phyloP scores from a whole-genome alignment of 2,888 invertebrate species.

The Dynastes tityus region DNA sequence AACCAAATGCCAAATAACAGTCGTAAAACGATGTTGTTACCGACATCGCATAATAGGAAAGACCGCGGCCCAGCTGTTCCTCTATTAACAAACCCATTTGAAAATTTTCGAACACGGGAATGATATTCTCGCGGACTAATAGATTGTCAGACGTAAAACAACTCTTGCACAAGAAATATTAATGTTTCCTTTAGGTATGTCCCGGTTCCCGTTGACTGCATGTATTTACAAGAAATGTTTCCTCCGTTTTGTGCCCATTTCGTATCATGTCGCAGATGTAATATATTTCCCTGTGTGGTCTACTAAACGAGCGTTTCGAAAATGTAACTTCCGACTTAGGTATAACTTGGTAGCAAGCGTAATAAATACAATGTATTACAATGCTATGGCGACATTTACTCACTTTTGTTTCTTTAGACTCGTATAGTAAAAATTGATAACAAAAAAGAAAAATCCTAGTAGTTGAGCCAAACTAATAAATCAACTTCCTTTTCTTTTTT shows the following conservation, averaged over 20 bases:
- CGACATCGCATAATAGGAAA: not conserved
- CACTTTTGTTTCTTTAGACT: too few relatives aligned
- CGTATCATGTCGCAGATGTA: not conserved
- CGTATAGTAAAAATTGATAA: too few relatives aligned
- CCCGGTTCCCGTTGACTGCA: not conserved
- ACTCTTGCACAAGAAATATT: slow-evolving; percentile 17
- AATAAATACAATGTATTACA: too few relatives aligned
- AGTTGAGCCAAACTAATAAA: too few relatives aligned
- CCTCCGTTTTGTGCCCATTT: slow-evolving; percentile 5
- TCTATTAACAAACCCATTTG: slow-evolving; percentile 12
- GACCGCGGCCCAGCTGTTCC: slow-evolving; percentile 15
- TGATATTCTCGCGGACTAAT: slow-evolving; percentile 18
- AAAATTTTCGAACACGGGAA: not conserved
- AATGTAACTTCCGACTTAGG: too few relatives aligned
- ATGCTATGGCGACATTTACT: too few relatives aligned
- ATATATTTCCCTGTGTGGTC: not conserved
- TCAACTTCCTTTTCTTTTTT: too few relatives aligned
- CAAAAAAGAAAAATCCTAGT: too few relatives aligned
- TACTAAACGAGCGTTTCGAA: too few relatives aligned
- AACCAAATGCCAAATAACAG: slow-evolving; percentile 19
- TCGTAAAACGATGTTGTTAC: slow-evolving; percentile 13
- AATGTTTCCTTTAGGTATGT: slow-evolving; percentile 33
- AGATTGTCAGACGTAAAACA: slow-evolving; percentile 32
- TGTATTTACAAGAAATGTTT: slow-evolving; percentile 13
- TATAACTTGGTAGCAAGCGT: too few relatives aligned